Percentiles rank a stretch among this genome's conserved stretches.
These are phyloP conservation scores for Trissoscelio sp. DNA, from an alignment of 2,888 invertebrate species.

Conservation along the genomic window DNA sequence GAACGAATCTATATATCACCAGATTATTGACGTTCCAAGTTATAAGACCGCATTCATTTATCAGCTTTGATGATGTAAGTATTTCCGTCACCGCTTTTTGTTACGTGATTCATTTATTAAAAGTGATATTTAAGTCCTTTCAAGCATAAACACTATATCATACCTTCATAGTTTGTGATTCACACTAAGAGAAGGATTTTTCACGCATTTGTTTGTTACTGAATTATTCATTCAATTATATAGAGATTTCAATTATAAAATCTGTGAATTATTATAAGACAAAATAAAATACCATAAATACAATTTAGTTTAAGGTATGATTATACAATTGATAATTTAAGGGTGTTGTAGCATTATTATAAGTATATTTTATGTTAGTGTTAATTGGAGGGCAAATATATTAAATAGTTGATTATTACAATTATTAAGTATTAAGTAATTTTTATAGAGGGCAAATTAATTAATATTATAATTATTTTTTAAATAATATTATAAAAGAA, in stretches of 20 bases:
- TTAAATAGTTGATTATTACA: too few relatives aligned
- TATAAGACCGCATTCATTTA: conserved; percentile 66
- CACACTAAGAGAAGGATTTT: neutral
- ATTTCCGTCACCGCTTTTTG: conserved; percentile 57
- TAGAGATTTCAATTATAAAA: neutral
- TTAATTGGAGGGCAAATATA: too few relatives aligned
- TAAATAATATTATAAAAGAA: too few relatives aligned
- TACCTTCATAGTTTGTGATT: neutral
- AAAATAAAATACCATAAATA: too few relatives aligned
- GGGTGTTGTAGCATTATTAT: too few relatives aligned
- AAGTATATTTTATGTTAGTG: too few relatives aligned
- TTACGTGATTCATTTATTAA: conserved; percentile 56
- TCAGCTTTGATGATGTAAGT: conserved; percentile 65
- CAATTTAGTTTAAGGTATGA: too few relatives aligned
- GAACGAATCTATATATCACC: conserved; percentile 63
- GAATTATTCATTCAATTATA: neutral
- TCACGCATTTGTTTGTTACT: neutral
- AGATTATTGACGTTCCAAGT: conserved; percentile 63
- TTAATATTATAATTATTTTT: too few relatives aligned
- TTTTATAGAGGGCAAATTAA: too few relatives aligned
- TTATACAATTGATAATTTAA: too few relatives aligned
- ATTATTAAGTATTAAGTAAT: too few relatives aligned
- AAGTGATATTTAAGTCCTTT: conserved; percentile 21
- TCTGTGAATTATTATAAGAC: too few relatives aligned
- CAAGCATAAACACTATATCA: conserved; percentile 7